Evolutionary conservation across 1,140 invertebrate genomes (phyloP).

Genomic region (Neomicropteryx cornuta): DNA sequence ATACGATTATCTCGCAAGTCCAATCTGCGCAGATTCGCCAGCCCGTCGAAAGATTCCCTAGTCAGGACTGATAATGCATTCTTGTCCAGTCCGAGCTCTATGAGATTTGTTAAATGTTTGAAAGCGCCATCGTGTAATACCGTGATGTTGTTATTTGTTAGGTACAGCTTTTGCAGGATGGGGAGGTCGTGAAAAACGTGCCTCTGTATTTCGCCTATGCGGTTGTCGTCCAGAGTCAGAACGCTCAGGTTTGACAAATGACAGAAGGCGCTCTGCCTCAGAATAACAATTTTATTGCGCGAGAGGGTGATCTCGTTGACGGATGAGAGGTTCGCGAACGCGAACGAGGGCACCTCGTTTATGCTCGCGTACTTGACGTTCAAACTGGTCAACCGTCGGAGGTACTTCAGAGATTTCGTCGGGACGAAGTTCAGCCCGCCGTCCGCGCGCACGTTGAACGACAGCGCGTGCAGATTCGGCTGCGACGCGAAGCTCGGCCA

Average conservation of each 20-base stretch:
- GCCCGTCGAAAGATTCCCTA: constrained; percentile 55
- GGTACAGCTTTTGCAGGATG: constrained; percentile 48
- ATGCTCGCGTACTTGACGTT: constrained; percentile 61
- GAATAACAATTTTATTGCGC: constrained; percentile 51
- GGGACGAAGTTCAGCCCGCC: constrained; percentile 56
- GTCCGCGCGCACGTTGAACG: constrained; percentile 53
- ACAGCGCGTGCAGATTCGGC: constrained; percentile 52
- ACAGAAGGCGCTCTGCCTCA: constrained; percentile 55
- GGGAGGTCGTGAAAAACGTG: constrained; percentile 59
- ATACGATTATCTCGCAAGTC: constrained; percentile 59
- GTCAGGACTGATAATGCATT: constrained; percentile 60
- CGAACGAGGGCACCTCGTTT: constrained; percentile 48
- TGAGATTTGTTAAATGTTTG: constrained; percentile 47
- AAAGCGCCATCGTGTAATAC: constrained; percentile 60
- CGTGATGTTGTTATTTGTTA: constrained; percentile 63
- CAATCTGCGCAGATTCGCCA: constrained; percentile 51
- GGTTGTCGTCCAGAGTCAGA: constrained; percentile 60
- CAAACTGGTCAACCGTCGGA: constrained; percentile 52
- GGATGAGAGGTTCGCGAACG: constrained; percentile 57
- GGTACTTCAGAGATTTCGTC: constrained; percentile 48
- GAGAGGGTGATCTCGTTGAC: constrained; percentile 53
- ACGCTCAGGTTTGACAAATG: constrained; percentile 51
- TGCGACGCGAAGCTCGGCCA: constrained; percentile 63
- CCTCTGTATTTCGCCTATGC: constrained; percentile 55
- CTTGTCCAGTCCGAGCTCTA: constrained; percentile 55